Percentiles rank a stretch among this genome's conserved stretches.
Conservation (phyloP, 2,797 vertebrate genomes). For the Aratinga solstitialis region DNA sequence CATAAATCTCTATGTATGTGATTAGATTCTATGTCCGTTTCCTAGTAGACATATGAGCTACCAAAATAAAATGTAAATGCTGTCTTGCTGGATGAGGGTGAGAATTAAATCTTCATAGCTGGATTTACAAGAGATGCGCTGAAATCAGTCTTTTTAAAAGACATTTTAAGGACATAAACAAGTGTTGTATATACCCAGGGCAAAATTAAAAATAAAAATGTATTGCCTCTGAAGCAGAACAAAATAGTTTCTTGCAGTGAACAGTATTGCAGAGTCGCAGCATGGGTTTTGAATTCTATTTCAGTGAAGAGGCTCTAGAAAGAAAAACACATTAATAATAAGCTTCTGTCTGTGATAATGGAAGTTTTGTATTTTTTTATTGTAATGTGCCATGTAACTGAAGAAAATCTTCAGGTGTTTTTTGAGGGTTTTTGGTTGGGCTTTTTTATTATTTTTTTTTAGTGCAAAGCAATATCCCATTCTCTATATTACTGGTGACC, state of each 20-base stretch:
- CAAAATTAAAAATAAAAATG: slow-evolving; percentile 79
- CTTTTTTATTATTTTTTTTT: background rate
- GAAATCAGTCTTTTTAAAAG: slow-evolving; percentile 78
- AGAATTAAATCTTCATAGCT: slow-evolving; percentile 63
- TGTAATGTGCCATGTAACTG: background rate
- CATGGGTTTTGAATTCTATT: slow-evolving; percentile 73
- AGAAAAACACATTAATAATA: slow-evolving; percentile 73
- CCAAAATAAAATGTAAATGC: slow-evolving; percentile 30
- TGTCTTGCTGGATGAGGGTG: slow-evolving; percentile 39
- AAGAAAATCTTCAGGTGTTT: background rate
- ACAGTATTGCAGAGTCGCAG: slow-evolving; percentile 71
- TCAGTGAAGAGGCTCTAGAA: slow-evolving; percentile 33
- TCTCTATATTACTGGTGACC: background rate
- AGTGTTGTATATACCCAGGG: slow-evolving; percentile 67
- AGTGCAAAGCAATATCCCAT: background rate
- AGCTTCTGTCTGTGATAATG: slow-evolving; percentile 53
- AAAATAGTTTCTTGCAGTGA: slow-evolving; percentile 73
- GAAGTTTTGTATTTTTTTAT: slow-evolving; percentile 50
- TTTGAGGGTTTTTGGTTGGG: background rate
- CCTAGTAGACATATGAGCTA: slow-evolving; percentile 28
- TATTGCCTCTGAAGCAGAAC: slow-evolving; percentile 72
- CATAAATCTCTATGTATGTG: background rate
- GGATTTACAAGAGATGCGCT: slow-evolving; percentile 68
- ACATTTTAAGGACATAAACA: slow-evolving; percentile 76
- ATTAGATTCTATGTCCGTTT: slow-evolving; percentile 29